Conservation (phyloP, 2,888 invertebrate genomes). For the Caenorhabditis becei region DNA sequence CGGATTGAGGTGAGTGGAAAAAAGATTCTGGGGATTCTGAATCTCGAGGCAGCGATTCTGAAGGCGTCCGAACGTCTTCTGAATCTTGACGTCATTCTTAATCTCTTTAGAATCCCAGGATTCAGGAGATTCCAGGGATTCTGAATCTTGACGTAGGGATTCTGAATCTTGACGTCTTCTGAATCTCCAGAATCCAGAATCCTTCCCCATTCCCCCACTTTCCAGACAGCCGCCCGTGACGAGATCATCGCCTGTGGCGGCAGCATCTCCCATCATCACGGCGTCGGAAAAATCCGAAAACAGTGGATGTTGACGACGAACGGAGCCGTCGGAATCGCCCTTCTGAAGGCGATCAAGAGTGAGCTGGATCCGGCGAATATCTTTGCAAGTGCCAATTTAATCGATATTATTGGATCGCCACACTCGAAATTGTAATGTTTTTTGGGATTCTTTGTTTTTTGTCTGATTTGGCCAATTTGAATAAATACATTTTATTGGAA, state of each 20-base stretch:
- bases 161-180: too few relatives aligned
- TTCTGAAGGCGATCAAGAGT: conserved; percentile 90
- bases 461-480: neutral
- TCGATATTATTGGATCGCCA: conserved; percentile 79
- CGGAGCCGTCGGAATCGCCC: conserved; percentile 88
- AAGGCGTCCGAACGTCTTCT: too few relatives aligned
- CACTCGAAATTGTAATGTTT: conserved; percentile 61
- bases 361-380: conserved; percentile 95
- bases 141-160: too few relatives aligned
- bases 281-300: conserved; percentile 88
- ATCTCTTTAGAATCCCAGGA: too few relatives aligned
- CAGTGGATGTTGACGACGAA: conserved; percentile 92
- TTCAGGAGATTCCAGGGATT: too few relatives aligned
- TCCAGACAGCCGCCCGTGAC: conserved; percentile 88
- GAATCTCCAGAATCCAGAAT: neutral
- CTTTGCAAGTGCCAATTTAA: conserved; percentile 91
- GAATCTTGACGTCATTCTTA: too few relatives aligned
- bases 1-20: conserved; percentile 89
- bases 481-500: too few relatives aligned
- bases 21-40: too few relatives aligned
- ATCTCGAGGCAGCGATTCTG: too few relatives aligned
- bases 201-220: neutral
- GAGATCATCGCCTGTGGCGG: conserved; percentile 94
- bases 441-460: neutral
- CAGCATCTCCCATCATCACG: conserved; percentile 96